phyloP scores from a whole-genome alignment of 1,140 invertebrate species.

The Cherax quadricarinatus region DNA sequence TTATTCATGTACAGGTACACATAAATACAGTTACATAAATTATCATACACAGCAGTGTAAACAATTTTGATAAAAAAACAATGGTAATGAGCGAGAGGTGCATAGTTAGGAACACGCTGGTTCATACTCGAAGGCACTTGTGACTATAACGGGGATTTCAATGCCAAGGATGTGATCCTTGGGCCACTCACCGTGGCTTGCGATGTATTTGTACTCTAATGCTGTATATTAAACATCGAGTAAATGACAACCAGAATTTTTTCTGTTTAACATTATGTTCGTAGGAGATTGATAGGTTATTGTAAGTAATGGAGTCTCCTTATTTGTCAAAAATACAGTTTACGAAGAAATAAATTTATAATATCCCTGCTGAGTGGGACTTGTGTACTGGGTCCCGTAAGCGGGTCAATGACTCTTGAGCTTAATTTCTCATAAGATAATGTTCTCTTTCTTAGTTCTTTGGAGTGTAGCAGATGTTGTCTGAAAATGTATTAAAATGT shows the following conservation, averaged over 20 bases:
- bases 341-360: background rate
- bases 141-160: slow-evolving; percentile 38
- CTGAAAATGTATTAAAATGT: background rate
- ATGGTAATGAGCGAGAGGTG: background rate
- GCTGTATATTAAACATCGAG: background rate
- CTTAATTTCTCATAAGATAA: background rate
- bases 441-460: slow-evolving; percentile 25
- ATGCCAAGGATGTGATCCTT: slow-evolving; percentile 35
- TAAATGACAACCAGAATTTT: background rate
- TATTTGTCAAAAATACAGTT: background rate
- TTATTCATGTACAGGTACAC: too few species aligned
- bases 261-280: background rate
- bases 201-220: background rate
- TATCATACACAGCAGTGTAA: too few species aligned
- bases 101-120: background rate
- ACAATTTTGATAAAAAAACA: too few species aligned
- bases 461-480: background rate
- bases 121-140: background rate
- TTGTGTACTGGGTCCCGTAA: background rate
- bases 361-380: slow-evolving; percentile 30
- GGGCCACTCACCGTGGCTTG: slow-evolving; percentile 11
- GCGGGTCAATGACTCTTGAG: slow-evolving; percentile 43
- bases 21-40: too few species aligned
- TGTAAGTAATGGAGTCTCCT: background rate
- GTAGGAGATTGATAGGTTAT: background rate